These are phyloP conservation scores for Channallabes apus DNA, from an alignment of 2,797 vertebrate species.

Conservation along the genomic window DNA sequence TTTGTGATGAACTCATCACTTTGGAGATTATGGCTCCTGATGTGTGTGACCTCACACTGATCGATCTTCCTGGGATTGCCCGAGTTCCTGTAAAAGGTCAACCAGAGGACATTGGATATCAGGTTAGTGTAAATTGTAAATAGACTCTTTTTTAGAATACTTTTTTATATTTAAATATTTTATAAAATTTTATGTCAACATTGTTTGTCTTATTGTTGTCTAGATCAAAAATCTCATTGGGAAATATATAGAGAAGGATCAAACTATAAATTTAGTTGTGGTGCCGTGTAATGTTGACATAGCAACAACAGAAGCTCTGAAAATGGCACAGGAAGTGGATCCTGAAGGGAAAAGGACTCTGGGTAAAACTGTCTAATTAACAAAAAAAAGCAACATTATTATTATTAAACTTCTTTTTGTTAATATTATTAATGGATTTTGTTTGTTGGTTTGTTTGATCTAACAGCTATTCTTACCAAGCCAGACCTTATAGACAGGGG, in stretches of 20 bases:
- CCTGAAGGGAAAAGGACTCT: conserved; percentile 77
- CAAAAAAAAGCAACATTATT: neutral
- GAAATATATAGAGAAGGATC: conserved; percentile 67
- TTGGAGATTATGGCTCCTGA: conserved; percentile 72
- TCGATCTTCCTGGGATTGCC: conserved; percentile 74
- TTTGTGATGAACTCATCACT: conserved; percentile 71
- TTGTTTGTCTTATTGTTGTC: too few species aligned
- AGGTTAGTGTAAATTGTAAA: conserved; percentile 61
- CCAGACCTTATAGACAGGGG: too few species aligned
- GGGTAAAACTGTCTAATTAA: conserved; percentile 60
- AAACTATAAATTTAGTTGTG: conserved; percentile 37
- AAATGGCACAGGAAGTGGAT: conserved; percentile 66
- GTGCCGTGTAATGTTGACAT: too few species aligned
- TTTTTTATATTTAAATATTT: too few species aligned
- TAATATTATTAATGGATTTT: too few species aligned
- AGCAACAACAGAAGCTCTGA: too few species aligned
- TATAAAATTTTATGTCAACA: too few species aligned
- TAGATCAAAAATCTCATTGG: conserved; percentile 74
- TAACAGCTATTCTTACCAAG: too few species aligned
- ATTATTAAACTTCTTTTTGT: too few species aligned
- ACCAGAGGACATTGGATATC: conserved; percentile 68
- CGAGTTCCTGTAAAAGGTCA: conserved; percentile 56
- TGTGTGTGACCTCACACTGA: conserved; percentile 78
- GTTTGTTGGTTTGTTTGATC: too few species aligned
- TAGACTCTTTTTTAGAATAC: too few species aligned